Conservation (phyloP, 2,888 invertebrate genomes). For the Panorpa germanica region DNA sequence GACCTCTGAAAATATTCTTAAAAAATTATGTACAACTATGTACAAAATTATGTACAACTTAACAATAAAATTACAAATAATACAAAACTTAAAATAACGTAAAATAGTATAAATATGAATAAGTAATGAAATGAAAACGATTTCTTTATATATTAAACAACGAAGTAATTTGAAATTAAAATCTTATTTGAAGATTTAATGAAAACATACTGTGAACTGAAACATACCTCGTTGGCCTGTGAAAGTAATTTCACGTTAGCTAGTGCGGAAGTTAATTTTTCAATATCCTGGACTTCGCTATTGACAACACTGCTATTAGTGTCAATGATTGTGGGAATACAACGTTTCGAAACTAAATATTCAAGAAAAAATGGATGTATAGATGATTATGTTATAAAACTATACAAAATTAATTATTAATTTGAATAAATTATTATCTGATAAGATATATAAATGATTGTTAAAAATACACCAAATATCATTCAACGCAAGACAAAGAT, state of each 20-base stretch:
- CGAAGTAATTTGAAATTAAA: too few relatives aligned
- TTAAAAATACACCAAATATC: too few relatives aligned
- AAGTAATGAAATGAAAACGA: too few relatives aligned
- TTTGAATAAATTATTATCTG: too few relatives aligned
- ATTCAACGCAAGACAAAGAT: too few relatives aligned
- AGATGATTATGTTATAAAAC: constrained; percentile 1
- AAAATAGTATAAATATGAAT: too few relatives aligned
- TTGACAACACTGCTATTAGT: constrained; percentile 10
- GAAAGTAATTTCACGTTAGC: constrained; percentile 14
- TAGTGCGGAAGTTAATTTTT: not conserved
- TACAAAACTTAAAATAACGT: too few relatives aligned
- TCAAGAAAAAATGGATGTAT: constrained; percentile 2
- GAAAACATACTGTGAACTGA: too few relatives aligned
- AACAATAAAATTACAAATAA: constrained; percentile 11
- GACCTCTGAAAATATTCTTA: too few relatives aligned
- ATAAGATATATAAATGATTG: too few relatives aligned
- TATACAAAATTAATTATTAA: constrained; percentile 13
- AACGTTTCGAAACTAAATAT: constrained; percentile 29
- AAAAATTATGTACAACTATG: constrained; percentile 7
- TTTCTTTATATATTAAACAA: too few relatives aligned
- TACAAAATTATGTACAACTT: constrained; percentile 9
- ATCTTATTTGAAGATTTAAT: too few relatives aligned
- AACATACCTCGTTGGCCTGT: constrained; percentile 16
- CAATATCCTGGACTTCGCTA: not conserved
- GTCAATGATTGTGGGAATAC: constrained; percentile 25